Evolutionary conservation across 1,140 invertebrate genomes (phyloP).

Genomic region (Euura saliciscinereae): DNA sequence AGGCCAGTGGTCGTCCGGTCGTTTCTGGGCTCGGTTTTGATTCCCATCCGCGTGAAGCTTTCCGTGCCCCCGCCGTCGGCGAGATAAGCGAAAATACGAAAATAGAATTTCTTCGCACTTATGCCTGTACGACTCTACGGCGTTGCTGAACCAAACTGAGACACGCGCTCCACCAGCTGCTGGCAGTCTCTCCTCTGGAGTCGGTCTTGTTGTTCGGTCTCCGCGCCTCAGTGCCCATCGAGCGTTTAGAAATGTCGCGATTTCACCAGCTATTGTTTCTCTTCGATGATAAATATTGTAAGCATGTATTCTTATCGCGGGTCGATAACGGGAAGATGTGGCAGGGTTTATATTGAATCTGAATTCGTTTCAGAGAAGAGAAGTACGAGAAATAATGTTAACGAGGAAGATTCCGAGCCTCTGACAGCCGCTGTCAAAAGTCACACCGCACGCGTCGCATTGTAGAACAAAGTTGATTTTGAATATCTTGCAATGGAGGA

Average conservation of each 20-base stretch:
- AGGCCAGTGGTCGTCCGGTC: neutral
- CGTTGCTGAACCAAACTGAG: neutral
- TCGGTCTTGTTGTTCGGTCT: neutral
- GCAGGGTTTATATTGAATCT: too few species aligned
- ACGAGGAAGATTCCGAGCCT: too few species aligned
- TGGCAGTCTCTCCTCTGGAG: neutral
- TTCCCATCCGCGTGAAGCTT: neutral
- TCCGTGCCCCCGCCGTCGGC: neutral
- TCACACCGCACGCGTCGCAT: too few species aligned
- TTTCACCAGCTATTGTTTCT: too few species aligned
- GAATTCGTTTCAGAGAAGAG: too few species aligned
- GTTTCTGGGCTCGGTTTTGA: neutral
- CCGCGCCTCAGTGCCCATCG: neutral
- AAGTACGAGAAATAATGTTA: too few species aligned
- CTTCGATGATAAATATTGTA: too few species aligned
- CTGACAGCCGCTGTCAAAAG: too few species aligned
- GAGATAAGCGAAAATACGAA: conserved; percentile 5
- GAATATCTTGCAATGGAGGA: too few species aligned
- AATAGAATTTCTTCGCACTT: conserved; percentile 5
- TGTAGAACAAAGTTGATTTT: too few species aligned
- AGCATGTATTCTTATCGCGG: too few species aligned
- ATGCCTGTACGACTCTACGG: neutral
- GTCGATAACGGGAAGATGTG: too few species aligned
- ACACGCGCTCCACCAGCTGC: neutral
- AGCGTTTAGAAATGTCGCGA: neutral